Conservation (phyloP, 2,888 invertebrate species). For the Leptinotarsa haldemani region DNA sequence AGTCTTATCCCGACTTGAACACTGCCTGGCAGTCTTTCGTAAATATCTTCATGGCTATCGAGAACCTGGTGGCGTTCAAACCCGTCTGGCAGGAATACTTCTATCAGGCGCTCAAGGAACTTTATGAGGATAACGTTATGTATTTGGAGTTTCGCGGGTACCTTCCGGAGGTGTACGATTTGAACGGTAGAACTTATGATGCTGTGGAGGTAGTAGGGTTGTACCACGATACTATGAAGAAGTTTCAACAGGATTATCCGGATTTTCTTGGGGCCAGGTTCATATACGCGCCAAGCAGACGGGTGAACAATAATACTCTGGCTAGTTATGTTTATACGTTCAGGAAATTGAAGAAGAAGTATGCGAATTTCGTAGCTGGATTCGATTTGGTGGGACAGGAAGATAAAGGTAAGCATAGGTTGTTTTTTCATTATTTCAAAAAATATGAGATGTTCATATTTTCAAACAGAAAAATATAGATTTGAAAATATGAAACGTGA, state of each 20-base stretch:
- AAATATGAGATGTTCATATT: no score
- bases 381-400: constrained; percentile 88
- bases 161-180: constrained; percentile 69
- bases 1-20: constrained; percentile 60
- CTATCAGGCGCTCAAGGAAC: constrained; percentile 69
- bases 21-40: constrained; percentile 69
- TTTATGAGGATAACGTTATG: constrained; percentile 73
- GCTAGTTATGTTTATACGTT: constrained; percentile 47
- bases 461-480: no score
- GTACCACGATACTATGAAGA: constrained; percentile 66
- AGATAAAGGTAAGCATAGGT: constrained; percentile 69
- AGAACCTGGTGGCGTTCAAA: constrained; percentile 63
- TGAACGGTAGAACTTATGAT: constrained; percentile 68
- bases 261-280: constrained; percentile 72
- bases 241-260: constrained; percentile 69
- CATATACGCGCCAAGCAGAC: constrained; percentile 71
- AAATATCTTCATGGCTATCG: constrained; percentile 65
- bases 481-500: no score
- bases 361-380: constrained; percentile 77
- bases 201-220: constrained; percentile 66
- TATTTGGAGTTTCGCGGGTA: constrained; percentile 72
- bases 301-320: constrained; percentile 63
- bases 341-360: constrained; percentile 37
- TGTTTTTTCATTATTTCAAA: not conserved
- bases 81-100: constrained; percentile 71